Conservation (phyloP, 1,140 invertebrate genomes). For the Diachasma alloeum region DNA sequence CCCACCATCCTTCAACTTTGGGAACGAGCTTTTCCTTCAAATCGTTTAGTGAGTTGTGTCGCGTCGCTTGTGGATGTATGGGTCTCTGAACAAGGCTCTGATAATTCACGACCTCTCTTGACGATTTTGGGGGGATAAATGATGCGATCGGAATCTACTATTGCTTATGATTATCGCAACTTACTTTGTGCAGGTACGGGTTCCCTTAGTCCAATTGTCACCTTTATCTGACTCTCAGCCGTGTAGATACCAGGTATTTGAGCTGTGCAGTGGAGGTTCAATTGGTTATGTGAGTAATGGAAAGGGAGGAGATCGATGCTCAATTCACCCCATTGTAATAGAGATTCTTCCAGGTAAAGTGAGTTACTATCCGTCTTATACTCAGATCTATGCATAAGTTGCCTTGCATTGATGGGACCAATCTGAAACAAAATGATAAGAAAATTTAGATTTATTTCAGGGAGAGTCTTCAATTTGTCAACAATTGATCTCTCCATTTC, state of each 20-base stretch:
- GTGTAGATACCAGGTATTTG: slow-evolving; percentile 50
- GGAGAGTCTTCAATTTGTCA: background rate
- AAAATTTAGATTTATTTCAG: background rate
- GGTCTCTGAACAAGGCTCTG: no score
- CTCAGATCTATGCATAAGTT: background rate
- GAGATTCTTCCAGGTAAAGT: background rate
- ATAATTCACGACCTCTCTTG: no score
- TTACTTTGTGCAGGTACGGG: slow-evolving; percentile 59
- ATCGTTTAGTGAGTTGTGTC: no score
- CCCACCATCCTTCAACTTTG: no score
- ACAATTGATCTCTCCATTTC: background rate
- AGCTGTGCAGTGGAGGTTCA: slow-evolving; percentile 55
- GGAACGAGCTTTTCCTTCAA: no score
- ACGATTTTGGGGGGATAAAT: no score
- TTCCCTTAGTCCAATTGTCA: slow-evolving; percentile 46
- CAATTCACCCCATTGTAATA: slow-evolving; percentile 47
- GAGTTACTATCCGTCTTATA: background rate
- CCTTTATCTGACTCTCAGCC: slow-evolving; percentile 45
- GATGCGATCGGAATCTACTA: background rate
- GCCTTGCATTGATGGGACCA: background rate
- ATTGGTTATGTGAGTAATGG: slow-evolving; percentile 53
- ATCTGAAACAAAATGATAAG: background rate
- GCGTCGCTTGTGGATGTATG: no score
- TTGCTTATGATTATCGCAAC: background rate
- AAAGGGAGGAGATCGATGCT: slow-evolving; percentile 45